Evolutionary conservation across 2,888 invertebrate genomes (phyloP).

Genomic region (Cylindroiulus punctatus): DNA sequence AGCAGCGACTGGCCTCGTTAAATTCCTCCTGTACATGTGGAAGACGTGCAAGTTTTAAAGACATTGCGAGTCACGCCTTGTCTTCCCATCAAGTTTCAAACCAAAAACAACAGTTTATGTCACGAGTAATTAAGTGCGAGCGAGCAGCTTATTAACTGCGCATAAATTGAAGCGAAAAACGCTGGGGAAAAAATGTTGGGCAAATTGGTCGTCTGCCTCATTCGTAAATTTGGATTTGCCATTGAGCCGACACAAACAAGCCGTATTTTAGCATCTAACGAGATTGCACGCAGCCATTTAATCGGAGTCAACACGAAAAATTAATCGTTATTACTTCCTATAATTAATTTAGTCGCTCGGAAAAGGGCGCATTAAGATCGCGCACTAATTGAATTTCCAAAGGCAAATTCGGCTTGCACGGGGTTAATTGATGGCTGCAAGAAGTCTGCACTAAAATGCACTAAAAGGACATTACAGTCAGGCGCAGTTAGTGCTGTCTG

Average conservation of each 20-base stretch:
- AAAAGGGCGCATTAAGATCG: conserved; percentile 29
- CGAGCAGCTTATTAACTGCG: conserved; percentile 27
- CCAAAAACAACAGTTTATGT: background rate
- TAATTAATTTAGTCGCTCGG: conserved; percentile 38
- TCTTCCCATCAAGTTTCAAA: background rate
- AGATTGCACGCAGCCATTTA: conserved; percentile 31
- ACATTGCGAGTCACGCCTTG: background rate
- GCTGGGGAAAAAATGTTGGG: background rate
- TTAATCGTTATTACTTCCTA: conserved; percentile 42
- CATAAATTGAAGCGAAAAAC: conserved; percentile 4
- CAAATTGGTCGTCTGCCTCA: conserved; percentile 10
- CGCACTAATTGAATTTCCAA: conserved; percentile 28
- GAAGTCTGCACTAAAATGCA: background rate
- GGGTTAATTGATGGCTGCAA: conserved; percentile 8
- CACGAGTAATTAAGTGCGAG: background rate
- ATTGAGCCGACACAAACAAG: conserved; percentile 38
- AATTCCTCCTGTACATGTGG: background rate
- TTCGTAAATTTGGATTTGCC: conserved; percentile 31
- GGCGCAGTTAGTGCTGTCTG: conserved; percentile 16
- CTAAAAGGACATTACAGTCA: background rate
- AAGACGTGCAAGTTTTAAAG: background rate
- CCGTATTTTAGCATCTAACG: conserved; percentile 29
- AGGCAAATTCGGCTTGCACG: background rate
- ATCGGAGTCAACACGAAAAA: conserved; percentile 37
- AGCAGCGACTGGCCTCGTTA: background rate